Percentiles rank a stretch among this genome's conserved stretches.
Conservation (phyloP, 2,113 vertebrate genomes). For the Osmerus eperlanus region DNA sequence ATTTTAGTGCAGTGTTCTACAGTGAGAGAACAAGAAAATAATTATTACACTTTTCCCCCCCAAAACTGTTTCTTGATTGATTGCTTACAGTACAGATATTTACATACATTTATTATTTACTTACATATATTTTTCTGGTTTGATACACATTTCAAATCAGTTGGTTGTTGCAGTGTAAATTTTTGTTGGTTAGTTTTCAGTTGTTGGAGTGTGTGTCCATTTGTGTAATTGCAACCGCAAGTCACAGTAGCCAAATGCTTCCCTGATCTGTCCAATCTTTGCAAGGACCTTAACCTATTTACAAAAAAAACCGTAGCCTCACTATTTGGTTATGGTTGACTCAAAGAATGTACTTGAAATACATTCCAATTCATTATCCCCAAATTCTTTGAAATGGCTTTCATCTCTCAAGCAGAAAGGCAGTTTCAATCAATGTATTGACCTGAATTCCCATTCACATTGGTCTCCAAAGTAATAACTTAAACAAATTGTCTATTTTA, state of each 20-base stretch:
- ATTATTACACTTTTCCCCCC: too few species aligned
- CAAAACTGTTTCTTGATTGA: too few species aligned
- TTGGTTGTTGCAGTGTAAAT: too few species aligned
- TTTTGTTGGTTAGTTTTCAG: too few species aligned
- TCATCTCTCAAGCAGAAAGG: neutral
- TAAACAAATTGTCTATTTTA: slow-evolving; percentile 3
- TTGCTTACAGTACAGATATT: too few species aligned
- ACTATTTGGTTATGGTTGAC: neutral
- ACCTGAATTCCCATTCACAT: neutral
- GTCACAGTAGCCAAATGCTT: slow-evolving; percentile 64
- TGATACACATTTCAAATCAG: too few species aligned
- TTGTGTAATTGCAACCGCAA: slow-evolving; percentile 12
- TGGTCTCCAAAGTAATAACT: neutral
- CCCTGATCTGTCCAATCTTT: slow-evolving; percentile 60
- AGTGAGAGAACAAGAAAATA: too few species aligned
- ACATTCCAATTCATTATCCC: neutral
- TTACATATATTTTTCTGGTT: too few species aligned
- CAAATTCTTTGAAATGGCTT: neutral
- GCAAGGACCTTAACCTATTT: neutral
- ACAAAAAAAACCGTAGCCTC: neutral
- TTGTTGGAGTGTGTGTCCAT: neutral
- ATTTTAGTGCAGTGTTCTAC: too few species aligned
- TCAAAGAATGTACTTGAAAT: neutral
- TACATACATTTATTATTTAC: too few species aligned
- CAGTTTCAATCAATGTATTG: slow-evolving; percentile 11